These are phyloP conservation scores for Trissoscelio sp. DNA, from an alignment of 2,888 invertebrate species.

Conservation along the genomic window DNA sequence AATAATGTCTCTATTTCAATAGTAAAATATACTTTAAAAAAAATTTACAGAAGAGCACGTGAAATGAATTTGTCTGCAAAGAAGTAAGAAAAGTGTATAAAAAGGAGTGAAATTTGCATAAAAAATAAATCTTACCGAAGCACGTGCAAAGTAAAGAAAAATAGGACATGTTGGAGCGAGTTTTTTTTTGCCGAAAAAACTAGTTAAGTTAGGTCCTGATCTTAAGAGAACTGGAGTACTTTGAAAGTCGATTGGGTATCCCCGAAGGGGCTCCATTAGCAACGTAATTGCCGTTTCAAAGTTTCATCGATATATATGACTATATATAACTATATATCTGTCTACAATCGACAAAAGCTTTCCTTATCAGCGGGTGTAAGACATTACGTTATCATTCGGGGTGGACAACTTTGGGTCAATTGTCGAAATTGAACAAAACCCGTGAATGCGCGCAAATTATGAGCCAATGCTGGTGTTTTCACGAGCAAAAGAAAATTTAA, in stretches of 20 bases:
- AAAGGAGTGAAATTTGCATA: neutral
- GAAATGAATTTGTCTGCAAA: no score
- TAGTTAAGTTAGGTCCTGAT: conserved; percentile 40
- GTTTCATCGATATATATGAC: conserved; percentile 75
- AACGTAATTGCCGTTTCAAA: conserved; percentile 79
- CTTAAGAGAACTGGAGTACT: conserved; percentile 57
- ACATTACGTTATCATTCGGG: conserved; percentile 31
- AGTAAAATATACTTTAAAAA: no score
- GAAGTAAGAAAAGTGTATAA: no score
- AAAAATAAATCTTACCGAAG: conserved; percentile 5
- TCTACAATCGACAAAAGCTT: conserved; percentile 75
- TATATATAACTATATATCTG: conserved; percentile 71
- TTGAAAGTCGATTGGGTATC: conserved; percentile 74
- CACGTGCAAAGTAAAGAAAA: conserved; percentile 28
- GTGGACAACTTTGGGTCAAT: conserved; percentile 37
- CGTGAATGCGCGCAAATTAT: neutral
- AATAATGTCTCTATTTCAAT: no score
- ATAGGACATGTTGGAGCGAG: conserved; percentile 18
- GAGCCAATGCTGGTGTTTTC: neutral
- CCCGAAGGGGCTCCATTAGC: conserved; percentile 78
- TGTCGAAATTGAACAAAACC: conserved; percentile 28
- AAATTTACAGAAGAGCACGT: no score
- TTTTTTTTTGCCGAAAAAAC: conserved; percentile 32
- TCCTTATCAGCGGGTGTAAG: conserved; percentile 38
- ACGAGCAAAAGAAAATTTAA: neutral